phyloP scores from a whole-genome alignment of 2,113 vertebrate genomes.

The Nerophis lumbriciformis region DNA sequence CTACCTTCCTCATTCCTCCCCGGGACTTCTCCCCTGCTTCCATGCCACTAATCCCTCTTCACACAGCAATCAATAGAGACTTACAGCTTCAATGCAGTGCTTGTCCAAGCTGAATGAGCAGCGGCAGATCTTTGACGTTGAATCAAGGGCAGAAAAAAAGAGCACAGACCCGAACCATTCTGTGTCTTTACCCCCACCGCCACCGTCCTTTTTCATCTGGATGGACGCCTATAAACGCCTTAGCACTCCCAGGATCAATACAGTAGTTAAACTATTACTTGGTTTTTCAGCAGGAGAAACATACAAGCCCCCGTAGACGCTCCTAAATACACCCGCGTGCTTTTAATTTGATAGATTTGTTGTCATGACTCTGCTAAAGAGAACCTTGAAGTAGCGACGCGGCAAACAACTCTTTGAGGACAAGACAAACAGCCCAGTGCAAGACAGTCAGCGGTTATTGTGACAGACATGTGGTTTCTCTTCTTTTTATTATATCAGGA shows the following conservation, averaged over 20 bases:
- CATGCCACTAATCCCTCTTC: conserved; percentile 64
- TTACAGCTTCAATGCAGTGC: conserved; percentile 57
- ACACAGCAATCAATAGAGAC: conserved; percentile 65
- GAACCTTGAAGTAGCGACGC: conserved; percentile 46
- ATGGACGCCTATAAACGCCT: conserved; percentile 55
- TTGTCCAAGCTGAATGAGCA: conserved; percentile 60
- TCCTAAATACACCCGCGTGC: conserved; percentile 52
- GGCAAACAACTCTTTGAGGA: conserved; percentile 23
- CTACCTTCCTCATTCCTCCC: neutral
- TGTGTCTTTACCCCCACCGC: conserved; percentile 50
- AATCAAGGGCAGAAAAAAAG: conserved; percentile 47
- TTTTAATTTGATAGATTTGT: conserved; percentile 62
- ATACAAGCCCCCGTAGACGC: conserved; percentile 48
- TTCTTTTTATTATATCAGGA: too few relatives aligned
- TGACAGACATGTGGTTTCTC: too few relatives aligned
- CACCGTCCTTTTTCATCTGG: conserved; percentile 41
- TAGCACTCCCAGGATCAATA: conserved; percentile 69
- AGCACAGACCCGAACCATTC: conserved; percentile 39
- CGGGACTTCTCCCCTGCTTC: conserved; percentile 2
- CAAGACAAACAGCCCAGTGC: conserved; percentile 14
- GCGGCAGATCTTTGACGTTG: conserved; percentile 60
- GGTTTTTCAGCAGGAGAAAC: conserved; percentile 40
- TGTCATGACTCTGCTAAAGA: conserved; percentile 48
- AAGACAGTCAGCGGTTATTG: too few relatives aligned
- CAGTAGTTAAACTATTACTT: conserved; percentile 69